Conservation (phyloP, 2,888 invertebrate genomes). For the Drosophila affinis region DNA sequence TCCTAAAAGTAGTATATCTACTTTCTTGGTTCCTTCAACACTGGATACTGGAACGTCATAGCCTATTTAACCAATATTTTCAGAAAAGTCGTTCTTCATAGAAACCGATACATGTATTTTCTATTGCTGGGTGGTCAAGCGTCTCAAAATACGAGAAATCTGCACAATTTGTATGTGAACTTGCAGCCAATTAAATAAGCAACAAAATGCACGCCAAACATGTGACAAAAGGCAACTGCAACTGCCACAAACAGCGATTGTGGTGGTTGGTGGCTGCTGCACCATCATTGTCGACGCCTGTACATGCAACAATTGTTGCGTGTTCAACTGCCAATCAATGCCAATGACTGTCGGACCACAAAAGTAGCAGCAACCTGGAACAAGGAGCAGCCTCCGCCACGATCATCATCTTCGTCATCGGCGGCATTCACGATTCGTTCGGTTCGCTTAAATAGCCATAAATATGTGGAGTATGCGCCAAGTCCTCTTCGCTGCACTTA, state of each 20-base stretch:
- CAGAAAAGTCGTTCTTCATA: too few species aligned
- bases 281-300: slow-evolving; percentile 55
- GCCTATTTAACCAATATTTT: not conserved
- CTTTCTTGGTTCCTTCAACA: too few species aligned
- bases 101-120: not conserved
- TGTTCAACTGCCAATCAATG: slow-evolving; percentile 75
- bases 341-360: slow-evolving; percentile 65
- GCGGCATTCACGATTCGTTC: slow-evolving; percentile 57
- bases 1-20: too few species aligned
- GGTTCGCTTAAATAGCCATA: slow-evolving; percentile 75
- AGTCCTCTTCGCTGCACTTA: not conserved
- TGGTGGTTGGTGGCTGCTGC: slow-evolving; percentile 18
- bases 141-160: not conserved
- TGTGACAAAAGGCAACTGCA: slow-evolving; percentile 53
- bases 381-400: slow-evolving; percentile 11
- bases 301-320: slow-evolving; percentile 77
- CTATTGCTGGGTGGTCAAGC: not conserved
- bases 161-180: slow-evolving; percentile 31
- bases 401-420: slow-evolving; percentile 40
- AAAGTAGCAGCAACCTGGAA: slow-evolving; percentile 35
- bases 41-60: not conserved
- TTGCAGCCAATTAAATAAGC: slow-evolving; percentile 34
- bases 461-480: slow-evolving; percentile 76
- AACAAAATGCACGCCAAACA: slow-evolving; percentile 49
- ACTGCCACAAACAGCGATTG: slow-evolving; percentile 13